These are phyloP conservation scores for Megaceryle torquata DNA, from an alignment of 2,113 vertebrate species.

Conservation along the genomic window DNA sequence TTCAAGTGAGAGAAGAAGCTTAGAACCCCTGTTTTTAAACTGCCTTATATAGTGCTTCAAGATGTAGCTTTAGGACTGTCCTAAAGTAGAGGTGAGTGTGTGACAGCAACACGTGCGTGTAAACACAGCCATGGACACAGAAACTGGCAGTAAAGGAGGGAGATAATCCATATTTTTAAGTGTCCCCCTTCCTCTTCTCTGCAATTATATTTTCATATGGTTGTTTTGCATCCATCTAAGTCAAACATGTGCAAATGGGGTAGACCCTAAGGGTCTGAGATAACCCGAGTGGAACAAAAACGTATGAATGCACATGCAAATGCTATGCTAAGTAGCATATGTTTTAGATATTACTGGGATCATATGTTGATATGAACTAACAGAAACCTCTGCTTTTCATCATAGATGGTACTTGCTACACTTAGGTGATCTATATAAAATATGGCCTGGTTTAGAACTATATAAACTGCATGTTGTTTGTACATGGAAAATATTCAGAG, in stretches of 20 bases:
- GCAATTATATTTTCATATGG: background rate
- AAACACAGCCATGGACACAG: background rate
- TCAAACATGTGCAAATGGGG: slow-evolving; percentile 42
- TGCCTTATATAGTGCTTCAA: background rate
- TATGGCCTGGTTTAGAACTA: background rate
- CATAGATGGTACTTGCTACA: background rate
- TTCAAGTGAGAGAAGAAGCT: background rate
- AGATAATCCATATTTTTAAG: slow-evolving; percentile 1
- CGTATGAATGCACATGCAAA: slow-evolving; percentile 41
- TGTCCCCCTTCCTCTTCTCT: background rate
- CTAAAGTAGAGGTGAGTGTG: background rate
- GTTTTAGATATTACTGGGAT: slow-evolving; percentile 42
- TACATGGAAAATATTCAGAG: background rate
- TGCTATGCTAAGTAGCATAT: slow-evolving; percentile 29
- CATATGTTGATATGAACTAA: slow-evolving; percentile 15
- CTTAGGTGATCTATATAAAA: background rate
- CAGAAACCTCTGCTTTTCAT: slow-evolving; percentile 39
- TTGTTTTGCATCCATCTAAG: slow-evolving; percentile 31
- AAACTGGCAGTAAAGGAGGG: background rate
- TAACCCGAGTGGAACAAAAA: slow-evolving; percentile 54
- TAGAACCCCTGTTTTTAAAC: background rate
- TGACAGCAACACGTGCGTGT: background rate
- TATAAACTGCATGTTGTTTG: background rate
- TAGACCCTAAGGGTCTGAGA: slow-evolving; percentile 22
- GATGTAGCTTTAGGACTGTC: background rate